Evolutionary conservation across 2,113 vertebrate species (phyloP).

Genomic region (Microcebus murinus): DNA sequence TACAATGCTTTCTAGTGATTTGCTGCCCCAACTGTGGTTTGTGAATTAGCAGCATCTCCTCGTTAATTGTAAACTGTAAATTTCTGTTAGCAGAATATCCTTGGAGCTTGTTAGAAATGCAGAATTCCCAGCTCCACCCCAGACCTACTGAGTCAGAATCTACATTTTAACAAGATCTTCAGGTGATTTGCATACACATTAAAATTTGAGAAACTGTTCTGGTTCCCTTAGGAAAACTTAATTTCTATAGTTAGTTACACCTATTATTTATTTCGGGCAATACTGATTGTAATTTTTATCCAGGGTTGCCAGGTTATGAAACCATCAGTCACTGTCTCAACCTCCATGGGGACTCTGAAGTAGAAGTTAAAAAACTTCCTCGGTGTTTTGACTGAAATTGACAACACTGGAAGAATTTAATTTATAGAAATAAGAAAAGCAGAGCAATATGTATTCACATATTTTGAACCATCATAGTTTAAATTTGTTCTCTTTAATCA

Average conservation of each 20-base stretch:
- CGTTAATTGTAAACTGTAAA: neutral
- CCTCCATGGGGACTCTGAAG: neutral
- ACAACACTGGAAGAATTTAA: neutral
- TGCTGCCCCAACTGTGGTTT: neutral
- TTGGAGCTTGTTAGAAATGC: neutral
- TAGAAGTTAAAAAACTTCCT: neutral
- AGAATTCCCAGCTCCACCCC: neutral
- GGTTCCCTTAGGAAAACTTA: neutral
- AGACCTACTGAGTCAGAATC: neutral
- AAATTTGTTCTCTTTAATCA: conserved; percentile 18
- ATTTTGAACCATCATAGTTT: neutral
- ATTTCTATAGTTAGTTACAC: neutral
- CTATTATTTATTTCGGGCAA: neutral
- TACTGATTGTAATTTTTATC: neutral
- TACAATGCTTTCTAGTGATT: neutral
- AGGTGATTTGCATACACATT: neutral
- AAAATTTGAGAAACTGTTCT: neutral
- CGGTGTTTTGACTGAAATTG: neutral
- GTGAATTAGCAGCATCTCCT: neutral
- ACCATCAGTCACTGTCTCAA: neutral
- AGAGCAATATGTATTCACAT: neutral
- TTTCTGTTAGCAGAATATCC: neutral
- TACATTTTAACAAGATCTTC: conserved; percentile 26
- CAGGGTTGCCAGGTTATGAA: neutral
- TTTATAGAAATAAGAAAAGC: neutral